These are phyloP conservation scores for Puntigrus tetrazona DNA, from an alignment of 2,113 vertebrate genomes.

Conservation along the genomic window DNA sequence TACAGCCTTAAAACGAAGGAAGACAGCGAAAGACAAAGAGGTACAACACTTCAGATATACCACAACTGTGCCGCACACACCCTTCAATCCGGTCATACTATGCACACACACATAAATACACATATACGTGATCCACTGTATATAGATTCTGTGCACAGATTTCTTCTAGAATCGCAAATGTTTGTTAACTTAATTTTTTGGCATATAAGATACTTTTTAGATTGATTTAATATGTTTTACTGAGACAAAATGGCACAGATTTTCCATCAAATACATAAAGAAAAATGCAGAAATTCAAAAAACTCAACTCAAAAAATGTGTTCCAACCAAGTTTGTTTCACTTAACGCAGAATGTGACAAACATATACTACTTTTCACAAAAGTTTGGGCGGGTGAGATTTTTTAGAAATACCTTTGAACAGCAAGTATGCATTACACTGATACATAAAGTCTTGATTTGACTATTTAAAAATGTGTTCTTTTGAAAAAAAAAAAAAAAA, in stretches of 20 bases:
- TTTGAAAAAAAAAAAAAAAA: not conserved
- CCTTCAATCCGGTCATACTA: not conserved
- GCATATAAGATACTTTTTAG: not conserved
- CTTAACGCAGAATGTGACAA: not conserved
- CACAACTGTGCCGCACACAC: constrained; percentile 82
- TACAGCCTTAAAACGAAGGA: constrained; percentile 10
- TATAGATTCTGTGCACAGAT: not conserved
- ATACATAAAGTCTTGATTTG: no score
- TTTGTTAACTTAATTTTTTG: not conserved
- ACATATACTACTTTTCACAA: not conserved
- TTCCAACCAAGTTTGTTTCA: not conserved
- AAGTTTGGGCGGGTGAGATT: not conserved
- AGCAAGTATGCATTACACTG: no score
- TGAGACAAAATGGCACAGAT: not conserved
- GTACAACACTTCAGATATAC: constrained; percentile 93
- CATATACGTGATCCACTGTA: no score
- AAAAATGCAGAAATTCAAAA: not conserved
- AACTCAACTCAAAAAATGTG: not conserved
- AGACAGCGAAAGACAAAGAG: constrained; percentile 81
- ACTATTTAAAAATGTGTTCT: not conserved
- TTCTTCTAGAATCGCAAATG: not conserved
- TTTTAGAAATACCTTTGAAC: not conserved
- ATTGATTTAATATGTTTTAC: not conserved
- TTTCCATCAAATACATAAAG: not conserved
- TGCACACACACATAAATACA: not conserved